Conservation (phyloP, 1,140 invertebrate species). For the Hormaphis cornu region DNA sequence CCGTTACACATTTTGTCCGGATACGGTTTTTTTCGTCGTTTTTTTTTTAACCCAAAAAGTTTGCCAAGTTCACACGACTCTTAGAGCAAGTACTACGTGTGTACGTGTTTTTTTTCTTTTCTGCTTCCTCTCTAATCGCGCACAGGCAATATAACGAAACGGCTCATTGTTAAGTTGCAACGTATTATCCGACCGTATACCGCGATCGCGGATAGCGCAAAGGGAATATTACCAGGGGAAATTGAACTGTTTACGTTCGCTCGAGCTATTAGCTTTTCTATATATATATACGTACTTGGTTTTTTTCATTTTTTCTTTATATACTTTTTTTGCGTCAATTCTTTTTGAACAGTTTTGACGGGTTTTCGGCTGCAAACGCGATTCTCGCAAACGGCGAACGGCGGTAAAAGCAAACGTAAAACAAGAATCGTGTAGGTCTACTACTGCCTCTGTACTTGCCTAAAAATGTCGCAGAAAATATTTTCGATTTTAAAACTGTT, state of each 20-base stretch:
- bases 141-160: not conserved
- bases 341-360: not conserved
- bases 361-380: not conserved
- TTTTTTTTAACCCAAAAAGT: too few species aligned
- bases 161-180: slow-evolving; percentile 12
- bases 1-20: too few species aligned
- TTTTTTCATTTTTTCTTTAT: not conserved
- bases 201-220: not conserved
- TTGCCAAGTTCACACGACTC: too few species aligned
- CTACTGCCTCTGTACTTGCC: too few species aligned
- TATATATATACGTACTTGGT: not conserved
- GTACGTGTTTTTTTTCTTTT: not conserved
- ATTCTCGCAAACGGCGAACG: not conserved
- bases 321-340: not conserved
- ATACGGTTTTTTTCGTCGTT: too few species aligned
- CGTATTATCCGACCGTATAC: not conserved
- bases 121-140: not conserved
- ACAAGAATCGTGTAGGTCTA: too few species aligned
- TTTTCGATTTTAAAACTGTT: too few species aligned
- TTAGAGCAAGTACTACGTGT: too few species aligned
- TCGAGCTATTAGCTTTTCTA: not conserved
- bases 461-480: too few species aligned
- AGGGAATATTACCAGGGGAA: not conserved
- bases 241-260: slow-evolving; percentile 18
- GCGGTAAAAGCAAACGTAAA: not conserved